Evolutionary conservation across 2,888 invertebrate genomes (phyloP).

Genomic region (Pterobdella sp.): DNA sequence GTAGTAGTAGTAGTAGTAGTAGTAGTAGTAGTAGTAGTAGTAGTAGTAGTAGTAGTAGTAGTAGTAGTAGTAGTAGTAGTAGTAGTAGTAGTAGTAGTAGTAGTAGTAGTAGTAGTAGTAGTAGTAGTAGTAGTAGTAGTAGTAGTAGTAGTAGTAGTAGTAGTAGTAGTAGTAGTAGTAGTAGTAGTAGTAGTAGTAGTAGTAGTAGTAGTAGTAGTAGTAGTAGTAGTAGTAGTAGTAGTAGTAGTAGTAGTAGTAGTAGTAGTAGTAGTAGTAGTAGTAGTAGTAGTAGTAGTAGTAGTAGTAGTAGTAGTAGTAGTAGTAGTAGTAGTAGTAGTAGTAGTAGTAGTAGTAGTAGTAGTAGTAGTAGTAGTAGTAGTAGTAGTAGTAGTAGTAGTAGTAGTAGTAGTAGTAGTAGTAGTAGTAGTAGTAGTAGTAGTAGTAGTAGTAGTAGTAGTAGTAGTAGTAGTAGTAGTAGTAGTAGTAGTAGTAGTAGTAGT

Average conservation of each 20-base stretch:
- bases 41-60: conserved; percentile 17
- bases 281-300: conserved; percentile 15
- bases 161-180: conserved; percentile 12
- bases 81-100: not conserved
- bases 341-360: conserved; percentile 12
- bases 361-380: conserved; percentile 14
- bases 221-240: conserved; percentile 4
- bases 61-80: conserved; percentile 2
- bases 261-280: conserved; percentile 13
- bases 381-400: conserved; percentile 14
- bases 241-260: conserved; percentile 13
- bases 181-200: conserved; percentile 11
- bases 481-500: conserved; percentile 16
- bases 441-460: conserved; percentile 13
- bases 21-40: not conserved
- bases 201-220: conserved; percentile 12
- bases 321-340: conserved; percentile 16
- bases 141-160: conserved; percentile 15
- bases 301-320: conserved; percentile 16
- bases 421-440: conserved; percentile 13
- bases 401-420: conserved; percentile 14
- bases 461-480: conserved; percentile 4
- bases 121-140: conserved; percentile 11
- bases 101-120: conserved; percentile 15
- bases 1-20: conserved; percentile 8